A percentile compares a stretch with the other conserved stretches of the same genome.
phyloP scores from a whole-genome alignment of 2,888 invertebrate genomes.

The Dicranocentrus wangi region DNA sequence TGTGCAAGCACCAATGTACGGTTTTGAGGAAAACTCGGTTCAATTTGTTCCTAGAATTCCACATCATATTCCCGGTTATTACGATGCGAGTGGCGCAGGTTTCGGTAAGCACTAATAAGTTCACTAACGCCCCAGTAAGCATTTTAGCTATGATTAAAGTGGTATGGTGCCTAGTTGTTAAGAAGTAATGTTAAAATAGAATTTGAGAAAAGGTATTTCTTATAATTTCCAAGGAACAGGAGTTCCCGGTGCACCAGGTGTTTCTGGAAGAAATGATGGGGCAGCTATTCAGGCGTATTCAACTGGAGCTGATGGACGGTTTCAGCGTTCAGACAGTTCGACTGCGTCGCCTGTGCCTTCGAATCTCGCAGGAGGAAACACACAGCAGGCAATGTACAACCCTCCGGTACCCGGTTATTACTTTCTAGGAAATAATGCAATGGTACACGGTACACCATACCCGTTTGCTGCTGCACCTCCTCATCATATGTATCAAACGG shows the following conservation, averaged over 20 bases:
- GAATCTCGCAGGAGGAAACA: conserved; percentile 72
- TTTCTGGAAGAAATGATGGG: conserved; percentile 70
- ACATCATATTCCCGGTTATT: conserved; percentile 71
- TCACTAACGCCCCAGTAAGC: neutral
- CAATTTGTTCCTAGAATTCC: conserved; percentile 71
- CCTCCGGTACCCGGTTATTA: conserved; percentile 70
- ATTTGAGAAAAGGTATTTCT: neutral
- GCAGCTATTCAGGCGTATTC: conserved; percentile 70
- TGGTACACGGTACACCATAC: conserved; percentile 66
- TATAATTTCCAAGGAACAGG: conserved; percentile 51
- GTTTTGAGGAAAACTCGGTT: conserved; percentile 71
- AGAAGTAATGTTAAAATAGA: neutral
- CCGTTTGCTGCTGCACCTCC: conserved; percentile 68
- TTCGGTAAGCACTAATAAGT: conserved; percentile 46
- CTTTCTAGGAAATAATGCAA: conserved; percentile 70
- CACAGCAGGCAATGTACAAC: conserved; percentile 71
- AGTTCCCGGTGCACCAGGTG: conserved; percentile 68
- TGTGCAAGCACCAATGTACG: conserved; percentile 70
- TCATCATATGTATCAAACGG: conserved; percentile 71
- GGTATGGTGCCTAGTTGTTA: neutral
- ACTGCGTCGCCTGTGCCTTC: conserved; percentile 73
- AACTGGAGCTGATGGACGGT: conserved; percentile 69
- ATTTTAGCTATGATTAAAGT: neutral
- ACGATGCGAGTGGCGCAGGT: conserved; percentile 67
- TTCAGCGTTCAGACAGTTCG: conserved; percentile 72